Conservation (phyloP, 2,797 vertebrate species). For the Melanotaenia nigrans region DNA sequence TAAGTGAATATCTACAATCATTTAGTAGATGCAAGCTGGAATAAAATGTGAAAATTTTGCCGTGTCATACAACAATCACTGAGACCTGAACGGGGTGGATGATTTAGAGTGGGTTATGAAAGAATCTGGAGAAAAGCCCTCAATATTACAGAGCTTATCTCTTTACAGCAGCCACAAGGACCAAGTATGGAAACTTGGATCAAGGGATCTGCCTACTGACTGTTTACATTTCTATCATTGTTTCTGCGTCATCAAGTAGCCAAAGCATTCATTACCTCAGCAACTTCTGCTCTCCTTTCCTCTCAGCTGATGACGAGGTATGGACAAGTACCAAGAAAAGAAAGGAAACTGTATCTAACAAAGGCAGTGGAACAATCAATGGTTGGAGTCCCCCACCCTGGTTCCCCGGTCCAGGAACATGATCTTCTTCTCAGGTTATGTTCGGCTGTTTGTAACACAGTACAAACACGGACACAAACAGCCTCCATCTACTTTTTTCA, state of each 20-base stretch:
- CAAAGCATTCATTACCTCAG: conserved; percentile 66
- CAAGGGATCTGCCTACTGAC: conserved; percentile 49
- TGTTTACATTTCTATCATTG: conserved; percentile 81
- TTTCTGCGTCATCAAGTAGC: conserved; percentile 68
- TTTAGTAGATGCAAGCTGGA: conserved; percentile 1
- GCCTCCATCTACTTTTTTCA: conserved; percentile 28
- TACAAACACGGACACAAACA: conserved; percentile 26
- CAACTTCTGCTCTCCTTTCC: conserved; percentile 37
- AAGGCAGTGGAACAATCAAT: conserved; percentile 59
- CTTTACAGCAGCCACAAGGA: conserved; percentile 39
- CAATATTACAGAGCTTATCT: conserved; percentile 60
- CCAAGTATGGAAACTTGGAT: conserved; percentile 72
- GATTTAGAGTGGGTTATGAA: conserved; percentile 22
- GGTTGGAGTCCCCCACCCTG: conserved; percentile 50
- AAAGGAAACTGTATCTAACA: conserved; percentile 61
- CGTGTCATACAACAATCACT: not conserved
- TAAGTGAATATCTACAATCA: not conserved
- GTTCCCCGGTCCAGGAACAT: conserved; percentile 32
- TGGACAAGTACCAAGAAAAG: conserved; percentile 36
- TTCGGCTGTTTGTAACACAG: conserved; percentile 1
- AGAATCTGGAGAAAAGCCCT: conserved; percentile 34
- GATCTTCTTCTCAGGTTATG: conserved; percentile 29
- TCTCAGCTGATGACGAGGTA: conserved; percentile 54
- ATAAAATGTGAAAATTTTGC: conserved; percentile 13
- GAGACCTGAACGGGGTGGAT: conserved; percentile 1